Evolutionary conservation across 2,797 vertebrate species (phyloP).

Genomic region (Pyrocephalus nanus): DNA sequence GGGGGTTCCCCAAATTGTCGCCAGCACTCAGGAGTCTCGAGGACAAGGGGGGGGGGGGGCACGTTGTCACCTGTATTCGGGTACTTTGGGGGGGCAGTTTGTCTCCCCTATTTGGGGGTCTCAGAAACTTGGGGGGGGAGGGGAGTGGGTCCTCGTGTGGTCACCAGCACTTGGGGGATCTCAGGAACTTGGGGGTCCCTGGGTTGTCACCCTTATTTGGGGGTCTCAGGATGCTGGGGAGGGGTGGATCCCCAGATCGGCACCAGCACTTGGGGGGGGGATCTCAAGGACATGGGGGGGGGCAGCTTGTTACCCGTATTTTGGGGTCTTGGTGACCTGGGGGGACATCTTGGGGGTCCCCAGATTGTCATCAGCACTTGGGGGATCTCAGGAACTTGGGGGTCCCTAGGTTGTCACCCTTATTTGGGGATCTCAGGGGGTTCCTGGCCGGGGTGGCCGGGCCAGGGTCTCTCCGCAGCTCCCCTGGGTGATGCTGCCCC

Average conservation of each 20-base stretch:
- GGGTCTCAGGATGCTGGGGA: neutral
- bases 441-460: neutral
- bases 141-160: no score
- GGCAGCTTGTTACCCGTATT: neutral
- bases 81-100: no score
- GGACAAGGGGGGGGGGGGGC: no score
- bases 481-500: neutral
- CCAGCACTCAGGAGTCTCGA: no score
- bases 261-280: neutral
- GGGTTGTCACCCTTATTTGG: neutral
- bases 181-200: no score
- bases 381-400: neutral
- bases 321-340: neutral
- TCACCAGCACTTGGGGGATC: no score
- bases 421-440: no score
- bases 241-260: neutral
- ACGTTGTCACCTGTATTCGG: no score
- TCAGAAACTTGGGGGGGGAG: no score
- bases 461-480: neutral
- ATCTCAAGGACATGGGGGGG: no score
- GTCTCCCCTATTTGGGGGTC: no score
- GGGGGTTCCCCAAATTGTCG: neutral
- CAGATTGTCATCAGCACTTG: neutral
- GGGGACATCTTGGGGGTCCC: neutral
- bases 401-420: neutral